These are phyloP conservation scores for Scaptodrosophila latifasciaeformis DNA, from an alignment of 2,888 invertebrate species.

Conservation along the genomic window DNA sequence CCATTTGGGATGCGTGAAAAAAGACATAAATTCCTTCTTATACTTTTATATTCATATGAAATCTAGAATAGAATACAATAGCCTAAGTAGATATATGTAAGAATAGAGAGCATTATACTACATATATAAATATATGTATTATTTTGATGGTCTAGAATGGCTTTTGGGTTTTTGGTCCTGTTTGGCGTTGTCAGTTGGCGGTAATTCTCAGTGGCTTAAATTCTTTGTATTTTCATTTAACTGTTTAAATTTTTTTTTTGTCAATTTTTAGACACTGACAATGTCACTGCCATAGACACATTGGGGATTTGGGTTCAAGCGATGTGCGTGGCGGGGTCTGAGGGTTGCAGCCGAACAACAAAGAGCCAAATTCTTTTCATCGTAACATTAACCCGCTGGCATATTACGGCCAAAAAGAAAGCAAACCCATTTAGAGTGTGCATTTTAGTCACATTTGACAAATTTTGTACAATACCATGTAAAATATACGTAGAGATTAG, in stretches of 20 bases:
- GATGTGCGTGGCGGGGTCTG: background rate
- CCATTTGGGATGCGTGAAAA: background rate
- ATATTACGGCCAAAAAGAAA: too few relatives aligned
- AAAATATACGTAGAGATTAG: background rate
- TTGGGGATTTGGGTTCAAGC: conserved; percentile 24
- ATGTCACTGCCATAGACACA: conserved; percentile 28
- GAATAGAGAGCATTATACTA: conserved; percentile 23
- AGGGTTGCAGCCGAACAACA: background rate
- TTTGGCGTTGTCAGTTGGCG: too few relatives aligned
- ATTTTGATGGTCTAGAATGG: background rate
- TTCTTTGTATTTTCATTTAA: background rate
- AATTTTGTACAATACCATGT: background rate
- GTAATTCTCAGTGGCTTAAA: background rate
- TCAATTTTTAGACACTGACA: background rate
- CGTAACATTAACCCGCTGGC: conserved; percentile 11
- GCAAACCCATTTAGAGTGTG: background rate
- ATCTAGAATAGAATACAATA: conserved; percentile 12
- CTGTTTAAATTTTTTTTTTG: background rate
- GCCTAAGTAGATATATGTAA: too few relatives aligned
- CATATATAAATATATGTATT: background rate
- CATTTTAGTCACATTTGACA: background rate
- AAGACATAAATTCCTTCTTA: background rate
- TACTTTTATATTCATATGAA: conserved; percentile 4
- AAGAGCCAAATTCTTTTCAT: background rate
- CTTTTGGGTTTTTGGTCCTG: background rate